Evolutionary conservation across 2,113 vertebrate genomes (phyloP), one percentile per base, ranked within the genome.

Genomic region (Pyxicephalus adspersus): DNA sequence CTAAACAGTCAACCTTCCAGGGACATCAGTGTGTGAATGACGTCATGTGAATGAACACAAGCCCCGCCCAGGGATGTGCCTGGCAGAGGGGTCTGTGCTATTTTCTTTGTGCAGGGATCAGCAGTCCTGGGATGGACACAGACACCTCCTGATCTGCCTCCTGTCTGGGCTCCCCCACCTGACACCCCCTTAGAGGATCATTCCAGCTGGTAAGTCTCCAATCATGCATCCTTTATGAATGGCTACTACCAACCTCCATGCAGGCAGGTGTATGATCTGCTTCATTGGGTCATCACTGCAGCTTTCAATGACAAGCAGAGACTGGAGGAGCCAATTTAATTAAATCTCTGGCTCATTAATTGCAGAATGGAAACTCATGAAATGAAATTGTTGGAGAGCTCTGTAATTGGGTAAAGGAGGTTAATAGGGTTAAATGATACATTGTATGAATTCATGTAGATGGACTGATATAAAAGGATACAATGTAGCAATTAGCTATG

Each of bases 11-110:
- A 65, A 55, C 16, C 16, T 3, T 6, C 4, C 45, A 54, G 25
- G 34, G 52, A 9, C 26, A 45, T 54, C 76, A 58, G 76, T 79
- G 66, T 23, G 60, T 31, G 23, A 2, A 23, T 80, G 78, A 80
- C 26, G 78, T 80, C 67, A 80, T 80, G 67, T 63, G 38, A 64
- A 61, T 64, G 67, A 18, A 57, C 78, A 52, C 55, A 64, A 71
- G 45, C 78, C 51, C 78, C 78, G 45, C 67, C 78, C 78, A 51
- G 66, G 57, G 67, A 80, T 80, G 78, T 64, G 66, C 67, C 63
- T 15, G 23, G 58, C 5, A 29, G 22, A 71, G 65, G 38, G 67
- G 67, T 29, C 78, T 71, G 20, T 57, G 13, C 65, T 51, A 18
- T 77, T 51, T 25, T 26, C 67, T 80, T 80, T 80, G 78, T 72